Evolutionary conservation across 1,140 invertebrate species (phyloP).

Genomic region (Cherax destructor): DNA sequence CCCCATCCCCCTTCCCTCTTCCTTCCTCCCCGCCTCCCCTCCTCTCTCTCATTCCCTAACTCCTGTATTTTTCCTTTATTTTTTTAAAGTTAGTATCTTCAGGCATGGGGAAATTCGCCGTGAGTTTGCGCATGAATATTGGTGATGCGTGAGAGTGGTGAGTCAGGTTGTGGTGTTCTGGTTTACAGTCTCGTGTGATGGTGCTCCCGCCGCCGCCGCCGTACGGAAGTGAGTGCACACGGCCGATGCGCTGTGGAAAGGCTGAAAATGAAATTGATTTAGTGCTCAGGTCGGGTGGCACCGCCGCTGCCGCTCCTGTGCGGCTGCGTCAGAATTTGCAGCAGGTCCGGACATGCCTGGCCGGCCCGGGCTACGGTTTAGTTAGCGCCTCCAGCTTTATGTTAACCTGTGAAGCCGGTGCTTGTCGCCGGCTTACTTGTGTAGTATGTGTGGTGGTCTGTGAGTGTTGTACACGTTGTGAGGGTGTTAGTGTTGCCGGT

Average conservation of each 20-base stretch:
- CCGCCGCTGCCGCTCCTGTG: conserved; percentile 31
- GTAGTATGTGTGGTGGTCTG: too few relatives aligned
- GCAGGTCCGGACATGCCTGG: conserved; percentile 21
- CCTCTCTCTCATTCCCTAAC: conserved; percentile 22
- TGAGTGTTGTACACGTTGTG: too few relatives aligned
- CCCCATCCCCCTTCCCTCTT: background rate
- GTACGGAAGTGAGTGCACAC: conserved; percentile 62
- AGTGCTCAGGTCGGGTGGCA: conserved; percentile 66
- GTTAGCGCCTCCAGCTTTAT: background rate
- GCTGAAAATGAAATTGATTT: conserved; percentile 67
- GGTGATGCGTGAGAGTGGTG: background rate
- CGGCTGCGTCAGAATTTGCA: conserved; percentile 65
- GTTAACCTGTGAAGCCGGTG: background rate
- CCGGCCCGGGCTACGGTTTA: conserved; percentile 46
- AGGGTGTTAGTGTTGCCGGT: too few relatives aligned
- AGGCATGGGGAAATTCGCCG: background rate
- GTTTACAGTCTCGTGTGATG: background rate
- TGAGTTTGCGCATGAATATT: background rate
- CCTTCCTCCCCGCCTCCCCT: background rate
- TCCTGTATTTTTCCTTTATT: conserved; percentile 20
- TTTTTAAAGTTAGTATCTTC: background rate
- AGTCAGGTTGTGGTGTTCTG: background rate
- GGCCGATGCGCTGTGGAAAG: conserved; percentile 63
- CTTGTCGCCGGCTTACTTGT: background rate
- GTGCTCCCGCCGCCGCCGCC: background rate